Percentiles rank a stretch among this genome's conserved stretches.
These are phyloP conservation scores for Leptinotarsa rubiginosa DNA, from an alignment of 2,888 invertebrate genomes.

Conservation along the genomic window DNA sequence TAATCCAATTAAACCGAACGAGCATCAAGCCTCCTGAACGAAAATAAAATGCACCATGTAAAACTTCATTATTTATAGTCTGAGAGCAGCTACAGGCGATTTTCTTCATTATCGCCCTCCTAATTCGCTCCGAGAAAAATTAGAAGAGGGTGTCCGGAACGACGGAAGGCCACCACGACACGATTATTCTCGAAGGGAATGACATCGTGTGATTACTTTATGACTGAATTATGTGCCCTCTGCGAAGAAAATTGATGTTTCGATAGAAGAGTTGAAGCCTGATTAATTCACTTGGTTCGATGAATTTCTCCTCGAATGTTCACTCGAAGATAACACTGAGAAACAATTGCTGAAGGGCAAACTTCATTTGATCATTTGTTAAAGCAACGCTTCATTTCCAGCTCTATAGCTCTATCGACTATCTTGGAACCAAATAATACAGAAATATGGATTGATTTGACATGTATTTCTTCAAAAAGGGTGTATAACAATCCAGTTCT, in stretches of 20 bases:
- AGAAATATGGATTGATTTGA: too few relatives aligned
- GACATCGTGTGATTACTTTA: constrained; percentile 13
- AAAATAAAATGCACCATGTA: constrained; percentile 18
- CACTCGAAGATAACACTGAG: not conserved
- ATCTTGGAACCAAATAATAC: too few relatives aligned
- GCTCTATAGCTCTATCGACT: too few relatives aligned
- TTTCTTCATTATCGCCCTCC: constrained; percentile 13
- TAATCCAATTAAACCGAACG: constrained; percentile 11
- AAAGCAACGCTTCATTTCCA: too few relatives aligned
- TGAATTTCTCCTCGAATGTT: not conserved
- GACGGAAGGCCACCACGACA: constrained; percentile 1
- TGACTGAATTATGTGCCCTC: constrained; percentile 17
- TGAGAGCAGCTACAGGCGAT: constrained; percentile 7
- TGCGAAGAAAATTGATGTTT: constrained; percentile 18
- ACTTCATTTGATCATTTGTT: too few relatives aligned
- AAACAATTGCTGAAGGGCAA: not conserved
- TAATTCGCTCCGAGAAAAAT: constrained; percentile 14
- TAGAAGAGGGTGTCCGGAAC: not conserved
- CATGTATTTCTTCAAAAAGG: too few relatives aligned
- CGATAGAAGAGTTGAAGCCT: not conserved
- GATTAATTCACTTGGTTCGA: constrained; percentile 8
- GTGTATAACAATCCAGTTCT: too few relatives aligned
- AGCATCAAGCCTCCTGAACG: not conserved
- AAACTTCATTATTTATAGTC: constrained; percentile 16
- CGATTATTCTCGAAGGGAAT: constrained; percentile 13